Conservation (phyloP, 1,140 invertebrate genomes). For the Diorhabda carinulata region DNA sequence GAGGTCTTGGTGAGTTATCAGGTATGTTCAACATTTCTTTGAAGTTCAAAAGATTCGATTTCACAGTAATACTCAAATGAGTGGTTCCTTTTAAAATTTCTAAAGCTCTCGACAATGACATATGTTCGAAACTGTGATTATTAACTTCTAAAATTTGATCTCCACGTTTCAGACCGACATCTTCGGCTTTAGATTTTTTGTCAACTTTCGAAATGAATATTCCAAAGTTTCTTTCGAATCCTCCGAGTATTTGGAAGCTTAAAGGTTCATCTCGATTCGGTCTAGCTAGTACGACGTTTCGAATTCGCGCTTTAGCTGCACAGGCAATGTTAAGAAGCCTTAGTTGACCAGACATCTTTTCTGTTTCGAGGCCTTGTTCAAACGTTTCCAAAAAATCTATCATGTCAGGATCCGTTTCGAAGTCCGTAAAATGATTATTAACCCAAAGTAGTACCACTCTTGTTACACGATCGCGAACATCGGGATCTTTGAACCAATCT, state of each 20-base stretch:
- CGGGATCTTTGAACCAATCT: slow-evolving; percentile 81
- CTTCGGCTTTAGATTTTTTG: slow-evolving; percentile 87
- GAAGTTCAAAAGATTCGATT: slow-evolving; percentile 87
- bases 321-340: slow-evolving; percentile 92
- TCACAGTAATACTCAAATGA: slow-evolving; percentile 93
- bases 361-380: slow-evolving; percentile 76
- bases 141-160: slow-evolving; percentile 98
- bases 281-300: slow-evolving; percentile 86
- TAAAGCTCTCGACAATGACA: slow-evolving; percentile 82
- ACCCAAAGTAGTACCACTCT: slow-evolving; percentile 96
- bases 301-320: slow-evolving; percentile 88
- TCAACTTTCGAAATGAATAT: slow-evolving; percentile 92
- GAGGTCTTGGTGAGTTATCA: slow-evolving; percentile 73
- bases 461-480: slow-evolving; percentile 84
- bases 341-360: slow-evolving; percentile 80
- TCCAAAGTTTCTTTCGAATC: slow-evolving; percentile 81
- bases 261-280: slow-evolving; percentile 88
- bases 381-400: slow-evolving; percentile 95
- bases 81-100: slow-evolving; percentile 91
- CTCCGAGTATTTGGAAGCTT: slow-evolving; percentile 91
- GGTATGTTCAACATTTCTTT: slow-evolving; percentile 83
- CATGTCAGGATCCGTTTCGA: slow-evolving; percentile 94
- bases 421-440: slow-evolving; percentile 99
- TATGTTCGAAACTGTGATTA: slow-evolving; percentile 91
- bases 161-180: slow-evolving; percentile 93